Conservation (phyloP, 2,888 invertebrate genomes). For the Antitype chi region DNA sequence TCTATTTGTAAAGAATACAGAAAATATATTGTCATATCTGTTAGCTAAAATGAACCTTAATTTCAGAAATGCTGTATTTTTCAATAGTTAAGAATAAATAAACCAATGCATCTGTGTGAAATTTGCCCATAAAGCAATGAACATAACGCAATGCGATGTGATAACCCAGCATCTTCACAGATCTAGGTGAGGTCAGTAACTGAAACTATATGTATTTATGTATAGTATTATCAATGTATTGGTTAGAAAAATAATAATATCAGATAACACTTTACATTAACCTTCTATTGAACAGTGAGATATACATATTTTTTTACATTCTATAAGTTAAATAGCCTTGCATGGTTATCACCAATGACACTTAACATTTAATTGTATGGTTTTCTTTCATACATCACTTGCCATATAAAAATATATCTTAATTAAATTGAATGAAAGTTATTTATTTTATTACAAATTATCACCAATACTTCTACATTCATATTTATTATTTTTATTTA, state of each 20-base stretch:
- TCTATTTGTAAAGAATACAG: background rate
- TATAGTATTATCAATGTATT: conserved; percentile 23
- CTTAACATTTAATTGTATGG: background rate
- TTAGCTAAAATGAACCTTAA: background rate
- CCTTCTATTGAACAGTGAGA: conserved; percentile 21
- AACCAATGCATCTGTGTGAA: conserved; percentile 25
- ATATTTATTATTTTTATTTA: conserved; percentile 5
- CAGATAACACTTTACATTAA: conserved; percentile 29
- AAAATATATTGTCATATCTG: background rate
- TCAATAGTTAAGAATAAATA: conserved; percentile 8
- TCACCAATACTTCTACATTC: conserved; percentile 14
- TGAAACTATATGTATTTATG: conserved; percentile 38
- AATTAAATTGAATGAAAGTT: background rate
- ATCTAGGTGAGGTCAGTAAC: conserved; percentile 73
- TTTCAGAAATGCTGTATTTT: background rate
- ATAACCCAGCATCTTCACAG: conserved; percentile 70
- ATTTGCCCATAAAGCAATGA: conserved; percentile 48
- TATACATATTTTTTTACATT: background rate
- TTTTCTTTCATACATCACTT: no score
- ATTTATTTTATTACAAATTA: background rate
- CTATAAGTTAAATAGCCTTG: background rate
- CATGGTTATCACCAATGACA: background rate
- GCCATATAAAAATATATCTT: background rate
- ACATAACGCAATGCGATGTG: conserved; percentile 64
- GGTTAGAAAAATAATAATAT: conserved; percentile 40